Evolutionary conservation across 2,113 vertebrate species (phyloP).

Genomic region (Dissostichus mawsoni): DNA sequence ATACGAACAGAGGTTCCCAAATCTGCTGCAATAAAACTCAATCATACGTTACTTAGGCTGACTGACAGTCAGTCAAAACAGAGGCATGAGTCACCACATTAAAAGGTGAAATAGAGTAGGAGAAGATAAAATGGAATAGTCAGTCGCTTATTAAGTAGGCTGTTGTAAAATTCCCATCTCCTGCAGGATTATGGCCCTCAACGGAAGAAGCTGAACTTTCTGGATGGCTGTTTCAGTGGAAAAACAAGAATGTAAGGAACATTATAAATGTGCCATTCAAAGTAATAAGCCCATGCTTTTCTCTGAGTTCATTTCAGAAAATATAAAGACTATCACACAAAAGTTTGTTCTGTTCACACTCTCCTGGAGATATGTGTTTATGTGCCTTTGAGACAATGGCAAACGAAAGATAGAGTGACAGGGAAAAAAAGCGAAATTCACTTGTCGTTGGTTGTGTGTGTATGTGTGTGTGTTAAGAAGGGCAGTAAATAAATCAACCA

Average conservation of each 20-base stretch:
- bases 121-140: conserved; percentile 57
- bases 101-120: conserved; percentile 52
- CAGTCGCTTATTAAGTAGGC: conserved; percentile 59
- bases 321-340: neutral
- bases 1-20: conserved; percentile 71
- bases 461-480: conserved; percentile 20
- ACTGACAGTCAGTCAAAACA: conserved; percentile 75
- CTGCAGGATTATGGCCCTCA: conserved; percentile 37
- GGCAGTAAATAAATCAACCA: conserved; percentile 79
- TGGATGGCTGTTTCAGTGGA: neutral
- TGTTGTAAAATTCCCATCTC: conserved; percentile 46
- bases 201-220: conserved; percentile 4
- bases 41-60: conserved; percentile 73
- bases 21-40: conserved; percentile 76
- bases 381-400: conserved; percentile 1
- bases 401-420: conserved; percentile 17
- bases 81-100: conserved; percentile 58
- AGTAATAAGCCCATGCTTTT: neutral
- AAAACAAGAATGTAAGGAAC: conserved; percentile 7
- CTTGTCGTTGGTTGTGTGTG: neutral
- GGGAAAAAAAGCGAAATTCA: conserved; percentile 21
- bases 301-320: neutral
- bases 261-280: neutral
- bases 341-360: conserved; percentile 7
- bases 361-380: neutral